These are phyloP conservation scores for Apodemus agrarius DNA, from an alignment of 2,797 vertebrate species.

Conservation along the genomic window DNA sequence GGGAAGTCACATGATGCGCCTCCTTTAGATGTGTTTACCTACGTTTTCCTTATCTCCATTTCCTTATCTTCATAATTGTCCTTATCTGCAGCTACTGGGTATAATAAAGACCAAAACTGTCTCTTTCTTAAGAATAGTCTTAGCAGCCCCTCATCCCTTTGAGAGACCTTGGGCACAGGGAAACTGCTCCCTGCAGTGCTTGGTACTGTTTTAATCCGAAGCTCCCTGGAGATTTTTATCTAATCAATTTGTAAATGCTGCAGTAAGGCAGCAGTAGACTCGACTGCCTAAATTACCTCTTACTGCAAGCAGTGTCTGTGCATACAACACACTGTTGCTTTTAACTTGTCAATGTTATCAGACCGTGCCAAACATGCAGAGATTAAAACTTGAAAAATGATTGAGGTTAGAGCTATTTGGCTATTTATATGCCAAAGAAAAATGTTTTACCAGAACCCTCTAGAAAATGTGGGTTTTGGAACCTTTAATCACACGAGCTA, in stretches of 20 bases:
- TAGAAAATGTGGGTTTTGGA: constrained; percentile 48
- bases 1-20: neutral
- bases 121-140: constrained; percentile 34
- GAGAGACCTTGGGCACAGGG: neutral
- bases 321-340: constrained; percentile 71
- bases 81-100: neutral
- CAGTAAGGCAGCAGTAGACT: constrained; percentile 62
- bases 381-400: constrained; percentile 83
- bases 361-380: constrained; percentile 71
- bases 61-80: neutral
- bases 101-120: neutral
- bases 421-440: constrained; percentile 61
- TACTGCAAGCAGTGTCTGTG: constrained; percentile 71
- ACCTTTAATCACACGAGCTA: constrained; percentile 48
- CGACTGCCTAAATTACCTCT: constrained; percentile 74
- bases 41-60: constrained; percentile 25
- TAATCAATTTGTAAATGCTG: constrained; percentile 62
- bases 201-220: constrained; percentile 53
- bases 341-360: constrained; percentile 80
- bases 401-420: constrained; percentile 83
- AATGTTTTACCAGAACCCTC: constrained; percentile 78
- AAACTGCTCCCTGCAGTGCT: neutral
- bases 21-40: neutral
- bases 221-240: constrained; percentile 64
- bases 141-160: neutral